These are phyloP conservation scores for Glomeris maerens DNA, from an alignment of 1,140 invertebrate species.

Conservation along the genomic window DNA sequence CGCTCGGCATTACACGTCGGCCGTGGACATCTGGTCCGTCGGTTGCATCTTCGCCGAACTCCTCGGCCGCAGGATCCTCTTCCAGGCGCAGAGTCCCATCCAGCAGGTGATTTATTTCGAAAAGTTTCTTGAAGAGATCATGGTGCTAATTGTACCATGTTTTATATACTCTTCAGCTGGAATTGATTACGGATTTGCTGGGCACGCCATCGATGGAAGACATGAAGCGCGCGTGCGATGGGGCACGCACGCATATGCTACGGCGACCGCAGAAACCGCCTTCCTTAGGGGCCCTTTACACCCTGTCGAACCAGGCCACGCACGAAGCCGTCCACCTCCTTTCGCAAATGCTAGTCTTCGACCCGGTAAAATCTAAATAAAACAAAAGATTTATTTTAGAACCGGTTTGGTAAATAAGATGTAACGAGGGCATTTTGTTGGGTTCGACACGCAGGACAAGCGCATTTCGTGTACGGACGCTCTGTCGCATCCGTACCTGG, in stretches of 20 bases:
- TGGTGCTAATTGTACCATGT: too few relatives aligned
- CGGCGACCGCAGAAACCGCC: conserved; percentile 73
- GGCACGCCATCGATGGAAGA: conserved; percentile 92
- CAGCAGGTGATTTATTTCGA: too few relatives aligned
- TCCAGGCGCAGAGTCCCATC: conserved; percentile 88
- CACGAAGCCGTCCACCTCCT: conserved; percentile 94
- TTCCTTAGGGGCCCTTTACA: conserved; percentile 78
- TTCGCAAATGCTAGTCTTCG: conserved; percentile 95
- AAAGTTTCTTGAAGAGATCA: too few relatives aligned
- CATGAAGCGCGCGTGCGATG: conserved; percentile 91
- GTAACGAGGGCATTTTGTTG: background rate
- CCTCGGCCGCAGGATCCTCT: conserved; percentile 83
- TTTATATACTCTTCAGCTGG: conserved; percentile 66
- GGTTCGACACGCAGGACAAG: conserved; percentile 55
- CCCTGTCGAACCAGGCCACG: conserved; percentile 77
- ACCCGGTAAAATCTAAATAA: too few relatives aligned
- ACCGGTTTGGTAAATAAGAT: too few relatives aligned
- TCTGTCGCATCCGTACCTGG: conserved; percentile 87
- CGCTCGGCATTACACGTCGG: conserved; percentile 89
- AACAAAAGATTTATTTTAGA: too few relatives aligned
- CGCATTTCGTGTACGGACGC: conserved; percentile 87
- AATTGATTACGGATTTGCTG: conserved; percentile 89
- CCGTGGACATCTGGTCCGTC: conserved; percentile 96
- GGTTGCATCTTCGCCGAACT: conserved; percentile 99
- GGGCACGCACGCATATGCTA: conserved; percentile 83